phyloP scores from a whole-genome alignment of 37 sponge, comb jelly and placozoan genomes.

The Tethya wilhelma region DNA sequence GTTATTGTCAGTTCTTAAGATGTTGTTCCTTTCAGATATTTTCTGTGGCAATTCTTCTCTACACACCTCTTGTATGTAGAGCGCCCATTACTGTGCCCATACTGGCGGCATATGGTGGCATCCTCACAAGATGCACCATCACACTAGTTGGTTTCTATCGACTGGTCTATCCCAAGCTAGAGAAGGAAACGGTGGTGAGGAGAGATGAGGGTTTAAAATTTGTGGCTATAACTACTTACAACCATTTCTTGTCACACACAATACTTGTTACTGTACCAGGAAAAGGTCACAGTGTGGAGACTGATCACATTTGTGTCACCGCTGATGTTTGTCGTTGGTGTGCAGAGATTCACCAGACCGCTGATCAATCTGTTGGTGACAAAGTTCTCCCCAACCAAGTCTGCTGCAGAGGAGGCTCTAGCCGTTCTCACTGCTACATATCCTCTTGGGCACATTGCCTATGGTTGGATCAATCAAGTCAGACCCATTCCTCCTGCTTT shows the following conservation, averaged over 20 bases:
- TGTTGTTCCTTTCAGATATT: conserved; percentile 42
- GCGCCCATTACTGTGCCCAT: conserved; percentile 51
- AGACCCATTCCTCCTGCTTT: conserved; percentile 63
- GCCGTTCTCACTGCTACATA: conserved; percentile 64
- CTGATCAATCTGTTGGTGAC: conserved; percentile 65
- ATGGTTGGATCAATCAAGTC: conserved; percentile 69
- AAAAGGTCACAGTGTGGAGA: conserved; percentile 19
- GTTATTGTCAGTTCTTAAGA: neutral
- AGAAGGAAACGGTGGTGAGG: conserved; percentile 24
- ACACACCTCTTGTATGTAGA: conserved; percentile 57
- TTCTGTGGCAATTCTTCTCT: conserved; percentile 41
- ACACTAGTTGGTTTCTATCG: conserved; percentile 27
- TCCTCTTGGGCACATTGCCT: conserved; percentile 63
- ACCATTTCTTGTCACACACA: neutral
- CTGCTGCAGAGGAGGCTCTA: conserved; percentile 39
- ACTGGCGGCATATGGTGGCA: conserved; percentile 52
- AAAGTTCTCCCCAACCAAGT: conserved; percentile 8
- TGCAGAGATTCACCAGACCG: conserved; percentile 63
- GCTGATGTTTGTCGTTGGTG: conserved; percentile 40
- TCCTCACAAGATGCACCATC: conserved; percentile 36
- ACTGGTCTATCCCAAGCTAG: conserved; percentile 46
- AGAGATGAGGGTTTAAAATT: neutral
- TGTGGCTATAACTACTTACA: neutral
- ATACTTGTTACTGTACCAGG: neutral
- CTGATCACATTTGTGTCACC: conserved; percentile 45